Evolutionary conservation across 2,113 vertebrate genomes (phyloP).

Genomic region (Craseonycteris thonglongyai): DNA sequence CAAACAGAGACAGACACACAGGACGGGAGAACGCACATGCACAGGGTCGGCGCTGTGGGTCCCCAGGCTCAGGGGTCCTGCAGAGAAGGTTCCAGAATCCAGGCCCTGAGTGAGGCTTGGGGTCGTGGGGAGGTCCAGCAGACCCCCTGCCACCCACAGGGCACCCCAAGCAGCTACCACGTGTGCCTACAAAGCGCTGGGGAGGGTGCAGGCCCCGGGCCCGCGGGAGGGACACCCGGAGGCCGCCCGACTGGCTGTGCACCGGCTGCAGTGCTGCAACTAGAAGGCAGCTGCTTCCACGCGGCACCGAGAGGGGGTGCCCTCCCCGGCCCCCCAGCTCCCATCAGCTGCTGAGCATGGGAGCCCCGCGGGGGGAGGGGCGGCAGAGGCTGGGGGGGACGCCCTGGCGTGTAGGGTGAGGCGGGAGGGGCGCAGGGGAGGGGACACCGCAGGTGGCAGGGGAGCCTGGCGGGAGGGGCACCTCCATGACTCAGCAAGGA

Average conservation of each 20-base stretch:
- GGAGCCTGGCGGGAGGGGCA: neutral
- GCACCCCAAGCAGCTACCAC: neutral
- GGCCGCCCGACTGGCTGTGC: too few species aligned
- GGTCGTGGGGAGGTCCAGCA: neutral
- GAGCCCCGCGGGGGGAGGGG: neutral
- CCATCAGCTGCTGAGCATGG: neutral
- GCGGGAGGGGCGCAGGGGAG: neutral
- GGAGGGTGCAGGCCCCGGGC: fast-evolving
- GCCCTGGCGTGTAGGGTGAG: neutral
- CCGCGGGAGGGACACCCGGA: too few species aligned
- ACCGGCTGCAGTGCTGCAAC: neutral
- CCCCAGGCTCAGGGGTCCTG: too few species aligned
- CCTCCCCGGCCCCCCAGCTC: neutral
- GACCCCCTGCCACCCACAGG: neutral
- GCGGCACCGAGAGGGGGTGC: neutral
- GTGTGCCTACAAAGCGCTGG: neutral
- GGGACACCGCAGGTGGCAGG: fast-evolving
- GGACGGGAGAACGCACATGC: neutral
- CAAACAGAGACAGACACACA: neutral
- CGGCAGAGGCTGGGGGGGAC: neutral
- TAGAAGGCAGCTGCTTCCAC: neutral
- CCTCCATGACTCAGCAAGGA: fast-evolving
- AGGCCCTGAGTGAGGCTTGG: neutral
- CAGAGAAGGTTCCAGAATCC: too few species aligned
- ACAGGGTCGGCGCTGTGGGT: too few species aligned